Base-by-base conservation (phyloP, 1,140 invertebrate species). In the Lamellibrachia luymesi region DNA sequence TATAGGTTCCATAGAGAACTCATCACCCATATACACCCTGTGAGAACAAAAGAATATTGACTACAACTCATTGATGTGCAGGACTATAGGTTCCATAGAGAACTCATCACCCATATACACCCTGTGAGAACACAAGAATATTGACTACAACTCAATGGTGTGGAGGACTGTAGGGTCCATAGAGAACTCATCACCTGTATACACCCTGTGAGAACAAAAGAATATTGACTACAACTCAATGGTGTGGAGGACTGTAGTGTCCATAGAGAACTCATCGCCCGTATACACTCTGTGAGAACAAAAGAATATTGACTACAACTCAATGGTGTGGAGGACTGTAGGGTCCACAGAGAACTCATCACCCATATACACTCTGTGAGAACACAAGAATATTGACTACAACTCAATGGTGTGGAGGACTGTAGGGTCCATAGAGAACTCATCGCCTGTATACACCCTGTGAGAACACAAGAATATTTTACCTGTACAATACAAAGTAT, bases 301-400 rank as follows among this genome's bases (percentile, higher is more conserved):
- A n/a, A n/a, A n/a, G n/a, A n/a, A n/a, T n/a, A n/a, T n/a, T n/a
- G 50, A 38, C 27, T 51, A 13, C 27, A 92, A 27, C 8, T 52
- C 27, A 10, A 92, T 92, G 92, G 92, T 92, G 92, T 92, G 92
- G 2, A 92, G 50, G 38, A 52, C 38, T 2, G 52, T 51, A n/a
- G 49, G 49, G 25, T 92, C 92, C 51, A 92, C 4, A 13, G 50
- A 25, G 92, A 92, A 92, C 52, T 80, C 64, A 80, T 80, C 64
- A 2, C 49, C 90, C 7, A n/a, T 91, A n/a, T 92, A 50, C 5
- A 50, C 50, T 8, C 52, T 92, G 8, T 92, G 25, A n/a, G 50
- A 91, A 17, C 17, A 90, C 17, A 90, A 90, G n/a, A 90, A n/a
- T 22, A 17, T 38, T 38, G 38, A 38, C 38, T 38, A 38, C 38